Base-by-base conservation (phyloP, 2,113 vertebrate species). In the Tyrannus savana region DNA sequence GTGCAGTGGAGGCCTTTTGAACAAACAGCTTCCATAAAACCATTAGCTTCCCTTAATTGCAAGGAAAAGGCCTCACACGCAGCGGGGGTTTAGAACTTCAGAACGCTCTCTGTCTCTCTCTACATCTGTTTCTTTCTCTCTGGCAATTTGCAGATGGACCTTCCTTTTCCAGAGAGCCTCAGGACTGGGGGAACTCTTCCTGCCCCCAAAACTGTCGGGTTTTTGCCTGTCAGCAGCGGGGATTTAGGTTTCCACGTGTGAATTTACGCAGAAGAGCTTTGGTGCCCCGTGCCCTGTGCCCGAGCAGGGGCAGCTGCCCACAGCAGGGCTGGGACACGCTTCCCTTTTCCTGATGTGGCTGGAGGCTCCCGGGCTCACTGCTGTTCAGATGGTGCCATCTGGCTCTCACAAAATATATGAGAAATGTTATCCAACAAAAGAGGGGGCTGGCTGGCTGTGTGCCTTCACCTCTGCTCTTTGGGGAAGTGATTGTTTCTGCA, bases 381-480 rank as follows among this genome's bases (percentile, higher is more conserved):
- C 87, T 73, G 82, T 56, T 96, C 95, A 52, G 63, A 90, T 90
- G 95, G 93, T 97, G 96, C 96, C 95, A 95, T 88, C 93, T 94
- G 96, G 96, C 95, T 97, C 92, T 84, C 80, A 3, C 3, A 9
- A 68, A 96, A 92, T 90, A 86, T 4, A 86, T 77, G 88, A 94
- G 85, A 85, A 94, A 88, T 71, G 75, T 88, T 90, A 50, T 41
- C 79, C 81, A 90, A 60, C 90, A 80, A 80, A 93, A 76, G 82
- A 83, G 14, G 35, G 78, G 42, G 33, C 71, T 39, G 87, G 78
- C 71, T 96, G 94, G 75, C 90, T 74, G 27, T 0, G 16, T 30
- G 90, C 92, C 88, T 44, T 92, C 88, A 74, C 90, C 88, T 74
- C 82, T 30, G 90, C 52, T 84, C 68, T 69, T 59, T 41, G 64